phyloP scores from a whole-genome alignment of 1,140 invertebrate genomes.

The Asobara japonica region DNA sequence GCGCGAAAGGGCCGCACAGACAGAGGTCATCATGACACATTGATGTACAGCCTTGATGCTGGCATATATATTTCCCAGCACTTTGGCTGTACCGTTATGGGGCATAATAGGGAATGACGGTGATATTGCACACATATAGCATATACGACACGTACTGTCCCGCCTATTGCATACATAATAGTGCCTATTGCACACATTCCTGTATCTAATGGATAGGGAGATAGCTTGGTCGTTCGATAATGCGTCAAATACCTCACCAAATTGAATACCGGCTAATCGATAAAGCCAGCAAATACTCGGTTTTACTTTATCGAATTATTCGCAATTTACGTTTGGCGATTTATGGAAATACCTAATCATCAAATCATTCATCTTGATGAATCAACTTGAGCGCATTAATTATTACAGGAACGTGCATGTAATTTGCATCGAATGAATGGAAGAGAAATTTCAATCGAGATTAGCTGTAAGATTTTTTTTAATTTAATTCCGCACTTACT shows the following conservation, averaged over 20 bases:
- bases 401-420: too few relatives aligned
- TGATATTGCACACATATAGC: slow-evolving; percentile 3
- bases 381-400: too few relatives aligned
- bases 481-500: too few relatives aligned
- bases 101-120: background rate
- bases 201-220: slow-evolving; percentile 12
- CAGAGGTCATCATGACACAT: background rate
- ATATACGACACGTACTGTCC: background rate
- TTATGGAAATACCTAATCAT: too few relatives aligned
- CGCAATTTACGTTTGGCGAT: too few relatives aligned
- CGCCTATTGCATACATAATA: too few relatives aligned
- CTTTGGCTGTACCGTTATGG: background rate
- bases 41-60: slow-evolving; percentile 6
- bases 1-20: background rate
- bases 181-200: slow-evolving; percentile 22
- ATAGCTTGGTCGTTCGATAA: background rate
- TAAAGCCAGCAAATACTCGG: background rate
- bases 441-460: too few relatives aligned
- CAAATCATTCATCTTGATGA: too few relatives aligned
- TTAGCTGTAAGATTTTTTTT: too few relatives aligned
- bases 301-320: background rate
- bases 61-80: background rate
- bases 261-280: background rate
- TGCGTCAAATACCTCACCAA: background rate
- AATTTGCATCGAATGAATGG: too few relatives aligned